Evolutionary conservation across 2,888 invertebrate species (phyloP).

Genomic region (Spodoptera exigua): DNA sequence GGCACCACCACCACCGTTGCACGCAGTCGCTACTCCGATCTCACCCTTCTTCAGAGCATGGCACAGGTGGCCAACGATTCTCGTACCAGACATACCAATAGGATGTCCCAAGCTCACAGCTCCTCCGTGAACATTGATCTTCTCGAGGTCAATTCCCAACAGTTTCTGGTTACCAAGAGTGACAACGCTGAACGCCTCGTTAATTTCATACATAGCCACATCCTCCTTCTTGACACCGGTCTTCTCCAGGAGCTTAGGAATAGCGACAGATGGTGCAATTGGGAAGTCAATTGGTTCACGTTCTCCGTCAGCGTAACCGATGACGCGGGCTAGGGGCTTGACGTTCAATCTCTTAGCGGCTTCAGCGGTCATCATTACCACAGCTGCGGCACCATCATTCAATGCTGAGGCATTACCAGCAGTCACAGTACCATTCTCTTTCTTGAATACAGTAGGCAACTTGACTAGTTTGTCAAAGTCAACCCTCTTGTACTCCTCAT

Average conservation of each 20-base stretch:
- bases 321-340: conserved; percentile 96
- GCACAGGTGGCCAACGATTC: conserved; percentile 97
- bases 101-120: conserved; percentile 99
- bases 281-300: conserved; percentile 99
- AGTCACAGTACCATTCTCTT: conserved; percentile 98
- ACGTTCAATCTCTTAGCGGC: conserved; percentile 93
- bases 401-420: conserved; percentile 99
- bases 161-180: conserved; percentile 97
- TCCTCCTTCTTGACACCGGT: conserved; percentile 96
- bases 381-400: conserved; percentile 98
- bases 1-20: conserved; percentile 99
- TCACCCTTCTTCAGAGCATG: conserved; percentile 97
- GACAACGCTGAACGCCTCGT: conserved; percentile 99
- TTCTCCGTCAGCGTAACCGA: conserved; percentile 97
- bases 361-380: conserved; percentile 95
- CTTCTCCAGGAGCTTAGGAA: conserved; percentile 95
- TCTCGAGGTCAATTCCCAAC: conserved; percentile 95
- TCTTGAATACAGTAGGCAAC: conserved; percentile 97
- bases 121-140: conserved; percentile 98
- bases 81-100: conserved; percentile 99
- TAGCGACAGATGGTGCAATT: conserved; percentile 97
- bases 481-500: conserved; percentile 98
- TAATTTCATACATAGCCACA: conserved; percentile 98
- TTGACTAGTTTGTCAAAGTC: conserved; percentile 97
- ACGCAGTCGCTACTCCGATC: conserved; percentile 98